Evolutionary conservation across 2,113 vertebrate species (phyloP).

Genomic region (Tyto alba): DNA sequence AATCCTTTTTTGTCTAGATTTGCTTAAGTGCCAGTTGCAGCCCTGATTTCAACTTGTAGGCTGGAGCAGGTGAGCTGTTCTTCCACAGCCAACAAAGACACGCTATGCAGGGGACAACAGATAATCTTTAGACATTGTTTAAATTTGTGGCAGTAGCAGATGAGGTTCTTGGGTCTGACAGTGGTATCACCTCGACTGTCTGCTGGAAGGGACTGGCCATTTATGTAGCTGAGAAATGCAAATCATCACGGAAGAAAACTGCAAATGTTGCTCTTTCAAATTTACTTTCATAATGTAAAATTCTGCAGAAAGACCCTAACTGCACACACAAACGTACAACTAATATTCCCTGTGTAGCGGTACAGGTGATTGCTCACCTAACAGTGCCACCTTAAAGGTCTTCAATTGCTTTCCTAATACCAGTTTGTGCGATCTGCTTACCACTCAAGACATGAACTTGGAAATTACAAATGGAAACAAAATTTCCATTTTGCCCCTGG

Average conservation of each 20-base stretch:
- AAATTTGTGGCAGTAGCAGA: neutral
- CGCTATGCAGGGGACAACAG: neutral
- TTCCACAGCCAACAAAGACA: neutral
- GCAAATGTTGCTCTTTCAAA: neutral
- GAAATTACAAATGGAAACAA: neutral
- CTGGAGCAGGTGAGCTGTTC: neutral
- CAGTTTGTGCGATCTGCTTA: neutral
- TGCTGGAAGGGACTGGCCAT: neutral
- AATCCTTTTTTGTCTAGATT: neutral
- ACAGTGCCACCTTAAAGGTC: neutral
- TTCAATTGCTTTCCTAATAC: neutral
- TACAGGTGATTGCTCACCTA: neutral
- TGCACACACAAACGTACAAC: neutral
- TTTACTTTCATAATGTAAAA: neutral
- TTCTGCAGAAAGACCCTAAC: neutral
- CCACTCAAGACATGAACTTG: neutral
- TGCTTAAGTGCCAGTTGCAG: neutral
- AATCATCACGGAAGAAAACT: neutral
- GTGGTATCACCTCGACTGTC: too few species aligned
- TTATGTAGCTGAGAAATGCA: neutral
- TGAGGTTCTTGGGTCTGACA: neutral
- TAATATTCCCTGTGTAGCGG: neutral
- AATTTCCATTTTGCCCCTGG: neutral
- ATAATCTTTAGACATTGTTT: neutral
- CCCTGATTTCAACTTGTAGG: neutral